Evolutionary conservation across 2,113 vertebrate genomes (phyloP).

Genomic region (Cyprinus carpio): DNA sequence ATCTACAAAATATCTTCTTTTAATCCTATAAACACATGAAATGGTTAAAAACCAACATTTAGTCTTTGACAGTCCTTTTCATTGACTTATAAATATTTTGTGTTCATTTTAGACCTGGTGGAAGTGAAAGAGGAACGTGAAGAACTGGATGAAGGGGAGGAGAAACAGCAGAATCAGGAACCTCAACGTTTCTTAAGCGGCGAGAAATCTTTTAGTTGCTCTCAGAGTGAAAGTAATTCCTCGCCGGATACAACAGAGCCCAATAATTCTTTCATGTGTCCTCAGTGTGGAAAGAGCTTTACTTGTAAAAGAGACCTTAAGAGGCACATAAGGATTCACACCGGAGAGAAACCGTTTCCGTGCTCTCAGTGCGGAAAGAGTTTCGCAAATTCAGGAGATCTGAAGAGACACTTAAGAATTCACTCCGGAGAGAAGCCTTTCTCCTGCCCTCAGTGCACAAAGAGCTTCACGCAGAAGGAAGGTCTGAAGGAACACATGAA

Average conservation of each 20-base stretch:
- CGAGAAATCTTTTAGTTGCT: neutral
- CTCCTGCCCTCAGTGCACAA: slow-evolving; percentile 1
- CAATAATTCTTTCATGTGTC: neutral
- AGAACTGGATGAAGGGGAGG: neutral
- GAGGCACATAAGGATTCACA: neutral
- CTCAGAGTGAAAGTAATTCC: too few relatives aligned
- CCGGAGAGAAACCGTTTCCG: slow-evolving; percentile 1
- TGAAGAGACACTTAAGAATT: slow-evolving; percentile 5
- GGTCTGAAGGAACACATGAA: slow-evolving; percentile 8
- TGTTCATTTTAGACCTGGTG: neutral
- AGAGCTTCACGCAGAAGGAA: slow-evolving; percentile 18
- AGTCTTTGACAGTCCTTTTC: neutral
- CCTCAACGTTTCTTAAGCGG: neutral
- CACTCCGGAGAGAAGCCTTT: slow-evolving; percentile 15
- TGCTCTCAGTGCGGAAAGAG: neutral
- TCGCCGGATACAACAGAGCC: too few relatives aligned
- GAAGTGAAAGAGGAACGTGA: neutral
- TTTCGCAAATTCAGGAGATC: slow-evolving; percentile 22
- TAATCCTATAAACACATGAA: too few relatives aligned
- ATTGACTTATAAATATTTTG: neutral
- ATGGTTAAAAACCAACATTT: neutral
- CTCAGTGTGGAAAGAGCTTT: slow-evolving; percentile 18
- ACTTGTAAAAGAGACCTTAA: neutral
- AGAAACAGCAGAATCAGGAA: neutral
- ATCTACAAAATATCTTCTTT: too few relatives aligned